Conservation (phyloP, 2,797 vertebrate species). For the Triplophysa yarkandensis region DNA sequence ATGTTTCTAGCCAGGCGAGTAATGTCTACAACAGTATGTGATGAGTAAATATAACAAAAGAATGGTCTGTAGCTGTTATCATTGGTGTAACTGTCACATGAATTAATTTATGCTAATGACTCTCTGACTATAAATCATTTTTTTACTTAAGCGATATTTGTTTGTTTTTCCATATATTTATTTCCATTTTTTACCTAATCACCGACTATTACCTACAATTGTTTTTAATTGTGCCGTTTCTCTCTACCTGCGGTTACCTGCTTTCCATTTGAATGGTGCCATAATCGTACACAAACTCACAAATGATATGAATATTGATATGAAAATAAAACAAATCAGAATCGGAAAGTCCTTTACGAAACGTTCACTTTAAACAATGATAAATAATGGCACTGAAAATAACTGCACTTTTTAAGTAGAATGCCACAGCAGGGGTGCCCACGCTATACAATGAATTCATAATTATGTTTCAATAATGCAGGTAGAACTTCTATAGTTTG, state of each 20-base stretch:
- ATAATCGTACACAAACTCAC: background rate
- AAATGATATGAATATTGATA: background rate
- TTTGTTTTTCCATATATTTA: background rate
- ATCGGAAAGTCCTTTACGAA: conserved; percentile 20
- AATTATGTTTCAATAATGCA: conserved; percentile 10
- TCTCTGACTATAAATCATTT: background rate
- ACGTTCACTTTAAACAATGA: conserved; percentile 31
- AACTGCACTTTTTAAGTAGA: background rate
- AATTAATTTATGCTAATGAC: too few species aligned
- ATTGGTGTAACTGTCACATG: background rate
- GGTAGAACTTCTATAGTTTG: background rate
- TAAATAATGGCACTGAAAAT: background rate
- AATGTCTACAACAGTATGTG: too few species aligned
- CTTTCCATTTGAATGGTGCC: conserved; percentile 18
- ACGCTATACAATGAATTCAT: background rate
- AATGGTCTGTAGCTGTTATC: background rate
- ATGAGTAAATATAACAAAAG: too few species aligned
- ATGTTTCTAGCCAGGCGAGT: too few species aligned
- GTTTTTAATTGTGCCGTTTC: conserved; percentile 7
- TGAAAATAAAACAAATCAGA: background rate
- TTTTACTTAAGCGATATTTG: conserved; percentile 7
- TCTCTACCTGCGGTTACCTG: background rate
- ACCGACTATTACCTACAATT: conserved; percentile 19
- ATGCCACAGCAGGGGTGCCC: conserved; percentile 10
- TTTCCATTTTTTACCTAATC: conserved; percentile 7